Base-by-base conservation (phyloP, 1,140 invertebrate species). In the Platyscapa corneri region DNA sequence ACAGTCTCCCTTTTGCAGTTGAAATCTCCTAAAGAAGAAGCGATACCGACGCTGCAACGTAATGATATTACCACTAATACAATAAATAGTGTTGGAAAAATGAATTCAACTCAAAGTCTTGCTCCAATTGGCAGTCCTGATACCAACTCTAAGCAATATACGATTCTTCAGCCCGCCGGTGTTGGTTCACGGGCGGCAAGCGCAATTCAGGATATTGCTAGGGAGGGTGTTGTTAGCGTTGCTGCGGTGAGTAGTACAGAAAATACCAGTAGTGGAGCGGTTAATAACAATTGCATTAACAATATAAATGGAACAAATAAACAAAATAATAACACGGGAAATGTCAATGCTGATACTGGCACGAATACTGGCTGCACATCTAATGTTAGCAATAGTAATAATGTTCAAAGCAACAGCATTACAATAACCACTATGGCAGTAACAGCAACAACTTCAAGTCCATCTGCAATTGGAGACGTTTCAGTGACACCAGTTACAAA, bases 111-210 rank as follows among this genome's bases (percentile, higher is more conserved):
- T 56, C 56, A 46, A 23, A 37, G 37, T 23, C 34, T 80, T 1
- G 67, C 91, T 8, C 91, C 93, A 27, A 92, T 93, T 0, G 93
- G 92, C 34, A 95, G 94, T 34, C 95, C 95, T 0, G 95, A 95
- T 83, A 91, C 92, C 2, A 92, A 90, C 65, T 89, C 90, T 56
- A 95, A 97, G 91, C 96, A 97, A 89, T 97, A 97, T 89, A 97
- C 97, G 27, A 97, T 97, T 77, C 93, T 97, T 30, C 97, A 97
- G 90, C 97, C 97, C 1, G 96, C 97, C 16, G 96, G 95, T 27
- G 94, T 95, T 0, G 96, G 96, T 5, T 97, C 96, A 10, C 94
- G 96, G 49, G 96, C 96, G 0, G 96, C 96, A 2, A 96, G 95
- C 32, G 96, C 96, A 0, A 94, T 97, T 76, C 96, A 97, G 89